phyloP scores from a whole-genome alignment of 2,113 vertebrate species.

The Aepyceros melampus region DNA sequence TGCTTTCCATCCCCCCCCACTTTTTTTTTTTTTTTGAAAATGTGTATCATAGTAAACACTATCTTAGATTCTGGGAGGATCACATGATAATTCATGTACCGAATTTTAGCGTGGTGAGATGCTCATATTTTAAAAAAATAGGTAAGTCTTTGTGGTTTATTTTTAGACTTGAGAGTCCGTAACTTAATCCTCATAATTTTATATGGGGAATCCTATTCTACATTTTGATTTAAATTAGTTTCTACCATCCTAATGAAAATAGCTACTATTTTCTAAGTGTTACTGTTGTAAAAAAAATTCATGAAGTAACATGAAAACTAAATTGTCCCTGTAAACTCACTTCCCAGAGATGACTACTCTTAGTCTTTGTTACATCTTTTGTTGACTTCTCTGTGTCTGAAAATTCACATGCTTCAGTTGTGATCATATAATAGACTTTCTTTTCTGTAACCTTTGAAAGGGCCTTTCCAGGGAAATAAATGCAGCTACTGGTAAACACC shows the following conservation, averaged over 20 bases:
- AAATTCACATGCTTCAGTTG: neutral
- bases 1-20: neutral
- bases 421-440: neutral
- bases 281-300: neutral
- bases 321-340: neutral
- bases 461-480: neutral
- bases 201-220: neutral
- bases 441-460: neutral
- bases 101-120: neutral
- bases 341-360: neutral
- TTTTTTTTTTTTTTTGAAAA: neutral
- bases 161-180: neutral
- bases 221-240: neutral
- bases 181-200: neutral
- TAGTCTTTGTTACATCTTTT: neutral
- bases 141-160: neutral
- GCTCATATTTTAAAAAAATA: neutral
- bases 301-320: neutral
- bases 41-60: neutral
- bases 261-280: neutral
- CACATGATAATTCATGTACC: neutral
- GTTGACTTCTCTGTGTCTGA: neutral
- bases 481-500: neutral
- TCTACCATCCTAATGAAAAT: neutral
- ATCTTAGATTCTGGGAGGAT: neutral